These are phyloP conservation scores for Nemotelus pantherinus DNA, from an alignment of 2,888 invertebrate genomes.

Conservation along the genomic window DNA sequence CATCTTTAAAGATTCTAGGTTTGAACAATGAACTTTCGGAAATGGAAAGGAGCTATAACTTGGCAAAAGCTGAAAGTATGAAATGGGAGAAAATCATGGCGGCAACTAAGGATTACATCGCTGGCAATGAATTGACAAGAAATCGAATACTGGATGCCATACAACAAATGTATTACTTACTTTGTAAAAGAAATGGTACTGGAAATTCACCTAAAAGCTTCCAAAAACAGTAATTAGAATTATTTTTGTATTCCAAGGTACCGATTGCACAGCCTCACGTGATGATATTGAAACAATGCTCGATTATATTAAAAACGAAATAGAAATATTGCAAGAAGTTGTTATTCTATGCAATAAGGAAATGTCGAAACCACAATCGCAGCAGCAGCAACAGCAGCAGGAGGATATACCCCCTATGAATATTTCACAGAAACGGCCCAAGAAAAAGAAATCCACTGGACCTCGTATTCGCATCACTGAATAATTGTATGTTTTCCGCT, in stretches of 20 bases:
- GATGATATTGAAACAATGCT: conserved; percentile 55
- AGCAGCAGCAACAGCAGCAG: not conserved
- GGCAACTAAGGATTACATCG: conserved; percentile 57
- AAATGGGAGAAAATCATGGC: conserved; percentile 62
- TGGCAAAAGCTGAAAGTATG: conserved; percentile 57
- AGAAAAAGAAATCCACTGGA: not conserved
- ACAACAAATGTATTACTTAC: conserved; percentile 57
- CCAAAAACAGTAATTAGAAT: not conserved
- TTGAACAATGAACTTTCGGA: conserved; percentile 61
- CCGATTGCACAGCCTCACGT: conserved; percentile 50
- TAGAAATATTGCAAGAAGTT: conserved; percentile 58
- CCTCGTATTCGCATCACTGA: conserved; percentile 16
- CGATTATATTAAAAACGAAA: conserved; percentile 60
- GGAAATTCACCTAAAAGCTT: not conserved
- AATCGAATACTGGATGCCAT: conserved; percentile 61
- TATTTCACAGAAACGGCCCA: not conserved
- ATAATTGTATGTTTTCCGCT: not conserved
- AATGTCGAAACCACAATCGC: not conserved
- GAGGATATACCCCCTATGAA: not conserved
- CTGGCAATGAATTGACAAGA: conserved; percentile 56
- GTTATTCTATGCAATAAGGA: conserved; percentile 53
- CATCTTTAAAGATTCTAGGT: conserved; percentile 60
- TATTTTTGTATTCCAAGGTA: conserved; percentile 1
- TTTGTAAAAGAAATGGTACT: conserved; percentile 59
- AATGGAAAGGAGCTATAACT: conserved; percentile 60